Evolutionary conservation across 2,113 vertebrate genomes (phyloP).

Genomic region (Narcine bancroftii): DNA sequence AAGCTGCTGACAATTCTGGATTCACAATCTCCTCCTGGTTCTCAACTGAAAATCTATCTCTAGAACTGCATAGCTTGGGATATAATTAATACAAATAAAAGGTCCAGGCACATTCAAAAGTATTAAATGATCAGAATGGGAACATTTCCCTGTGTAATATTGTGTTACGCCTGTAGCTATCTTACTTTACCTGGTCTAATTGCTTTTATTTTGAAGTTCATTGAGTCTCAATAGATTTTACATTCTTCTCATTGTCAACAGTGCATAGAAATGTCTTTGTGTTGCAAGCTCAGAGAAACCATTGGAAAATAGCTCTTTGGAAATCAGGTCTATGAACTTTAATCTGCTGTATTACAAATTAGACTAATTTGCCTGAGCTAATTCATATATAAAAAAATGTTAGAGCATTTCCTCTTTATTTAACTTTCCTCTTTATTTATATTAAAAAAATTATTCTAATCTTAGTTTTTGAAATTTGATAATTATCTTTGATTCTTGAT

Average conservation of each 20-base stretch:
- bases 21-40: neutral
- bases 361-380: neutral
- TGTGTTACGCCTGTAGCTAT: neutral
- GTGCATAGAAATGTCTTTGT: neutral
- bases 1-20: neutral
- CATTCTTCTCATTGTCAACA: neutral
- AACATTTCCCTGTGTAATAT: neutral
- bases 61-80: neutral
- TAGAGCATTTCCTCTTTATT: neutral
- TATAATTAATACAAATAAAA: neutral
- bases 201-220: conserved; percentile 28
- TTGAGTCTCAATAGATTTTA: conserved; percentile 15
- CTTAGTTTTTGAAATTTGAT: neutral
- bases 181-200: neutral
- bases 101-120: neutral
- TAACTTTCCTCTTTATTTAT: neutral
- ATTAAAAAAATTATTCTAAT: neutral
- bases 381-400: no score
- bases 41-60: neutral
- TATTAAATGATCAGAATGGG: neutral
- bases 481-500: neutral
- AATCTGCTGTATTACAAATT: neutral
- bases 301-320: neutral
- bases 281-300: neutral
- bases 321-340: conserved; percentile 1